phyloP scores from a whole-genome alignment of 2,888 invertebrate species.

The Homarus gammarus region DNA sequence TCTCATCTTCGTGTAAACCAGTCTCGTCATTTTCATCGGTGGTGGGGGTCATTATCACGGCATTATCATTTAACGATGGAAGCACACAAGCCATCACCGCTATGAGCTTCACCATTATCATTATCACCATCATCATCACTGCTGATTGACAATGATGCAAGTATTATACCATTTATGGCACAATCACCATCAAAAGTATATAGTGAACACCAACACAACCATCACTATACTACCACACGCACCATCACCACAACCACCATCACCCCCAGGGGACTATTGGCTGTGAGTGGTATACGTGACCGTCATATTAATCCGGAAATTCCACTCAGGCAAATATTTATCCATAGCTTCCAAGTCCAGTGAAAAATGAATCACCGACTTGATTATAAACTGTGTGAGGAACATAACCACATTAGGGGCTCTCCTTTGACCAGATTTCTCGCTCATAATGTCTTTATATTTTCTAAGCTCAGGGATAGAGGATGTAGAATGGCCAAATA shows the following conservation, averaged over 20 bases:
- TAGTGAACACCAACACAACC: not conserved
- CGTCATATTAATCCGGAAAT: not conserved
- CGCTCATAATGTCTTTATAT: not conserved
- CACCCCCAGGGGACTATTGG: not conserved
- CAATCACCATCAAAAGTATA: not conserved
- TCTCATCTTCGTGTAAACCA: too few species aligned
- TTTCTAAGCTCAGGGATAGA: not conserved
- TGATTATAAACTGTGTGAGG: slow-evolving; percentile 3
- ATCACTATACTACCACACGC: not conserved
- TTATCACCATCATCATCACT: too few species aligned
- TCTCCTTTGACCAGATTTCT: slow-evolving; percentile 6
- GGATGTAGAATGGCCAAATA: not conserved
- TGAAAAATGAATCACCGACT: slow-evolving; percentile 2
- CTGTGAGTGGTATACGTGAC: not conserved
- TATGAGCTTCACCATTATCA: too few species aligned
- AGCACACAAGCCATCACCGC: too few species aligned
- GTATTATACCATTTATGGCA: too few species aligned
- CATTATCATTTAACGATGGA: too few species aligned
- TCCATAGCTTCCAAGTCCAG: not conserved
- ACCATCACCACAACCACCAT: not conserved
- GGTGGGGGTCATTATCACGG: too few species aligned
- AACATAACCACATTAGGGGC: not conserved
- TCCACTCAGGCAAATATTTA: not conserved
- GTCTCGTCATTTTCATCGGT: too few species aligned
- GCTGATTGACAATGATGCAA: too few species aligned